phyloP scores from a whole-genome alignment of 2,113 vertebrate species.

The Apistogramma diplotaenia region DNA sequence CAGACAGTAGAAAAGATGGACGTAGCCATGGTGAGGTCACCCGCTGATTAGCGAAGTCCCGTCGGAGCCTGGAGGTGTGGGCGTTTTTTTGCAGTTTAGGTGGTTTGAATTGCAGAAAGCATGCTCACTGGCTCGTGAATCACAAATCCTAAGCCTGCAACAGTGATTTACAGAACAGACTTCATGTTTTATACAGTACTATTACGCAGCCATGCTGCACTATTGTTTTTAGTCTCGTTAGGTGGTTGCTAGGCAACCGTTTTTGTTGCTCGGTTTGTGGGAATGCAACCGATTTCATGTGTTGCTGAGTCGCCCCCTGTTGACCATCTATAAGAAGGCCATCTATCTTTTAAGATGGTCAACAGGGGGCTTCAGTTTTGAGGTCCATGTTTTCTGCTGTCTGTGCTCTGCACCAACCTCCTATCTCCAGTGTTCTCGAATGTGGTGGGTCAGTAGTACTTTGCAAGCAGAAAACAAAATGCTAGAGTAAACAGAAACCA shows the following conservation, averaged over 20 bases:
- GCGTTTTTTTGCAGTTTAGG: background rate
- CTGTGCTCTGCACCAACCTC: background rate
- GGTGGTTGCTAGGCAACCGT: too few species aligned
- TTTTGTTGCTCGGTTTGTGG: background rate
- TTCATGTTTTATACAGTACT: background rate
- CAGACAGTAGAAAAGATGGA: background rate
- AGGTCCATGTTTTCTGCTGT: background rate
- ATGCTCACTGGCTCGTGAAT: background rate
- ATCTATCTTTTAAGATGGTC: background rate
- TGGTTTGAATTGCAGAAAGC: too few species aligned
- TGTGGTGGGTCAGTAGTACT: background rate
- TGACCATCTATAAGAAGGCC: background rate
- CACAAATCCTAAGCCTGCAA: background rate
- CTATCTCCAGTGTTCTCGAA: accelerated
- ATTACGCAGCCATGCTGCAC: too few species aligned
- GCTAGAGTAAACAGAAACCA: too few species aligned
- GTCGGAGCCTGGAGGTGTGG: accelerated
- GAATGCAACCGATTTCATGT: too few species aligned
- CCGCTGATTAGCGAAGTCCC: background rate
- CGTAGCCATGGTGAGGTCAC: background rate
- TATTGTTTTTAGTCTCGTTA: too few species aligned
- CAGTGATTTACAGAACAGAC: background rate
- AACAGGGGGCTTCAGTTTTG: accelerated
- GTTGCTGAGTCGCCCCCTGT: background rate
- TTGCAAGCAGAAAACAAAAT: background rate